Evolutionary conservation across 2,113 vertebrate species (phyloP), one percentile per base, ranked within the genome.

Genomic region (Myotis yumanensis): DNA sequence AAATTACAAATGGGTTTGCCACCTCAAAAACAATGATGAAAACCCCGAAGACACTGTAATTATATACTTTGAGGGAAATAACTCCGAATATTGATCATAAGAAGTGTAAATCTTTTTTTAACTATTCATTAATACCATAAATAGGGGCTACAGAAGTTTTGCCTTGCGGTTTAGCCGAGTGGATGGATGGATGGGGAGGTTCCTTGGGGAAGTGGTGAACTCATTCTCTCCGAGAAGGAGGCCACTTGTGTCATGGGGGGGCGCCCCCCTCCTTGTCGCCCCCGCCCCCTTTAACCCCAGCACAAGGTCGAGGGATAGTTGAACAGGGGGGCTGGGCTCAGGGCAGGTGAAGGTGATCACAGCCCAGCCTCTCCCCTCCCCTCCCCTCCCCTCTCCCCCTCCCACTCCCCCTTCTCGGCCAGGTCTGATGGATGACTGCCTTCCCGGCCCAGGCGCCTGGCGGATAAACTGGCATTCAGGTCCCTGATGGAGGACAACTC

Each of bases 1-100:
- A 98, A 98, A 98, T 98, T 98, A 98, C 98, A 98, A 98, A 98
- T 98, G 98, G 98, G 98, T 98, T 98, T 97, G 97, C 98, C 98
- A 98, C 98, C 98, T 98, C 98, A 97, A 98, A 98, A 98, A 98
- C 97, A 97, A 98, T 97, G 98, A 97, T 97, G 97, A 95, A 97
- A 98, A 98, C 94, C 97, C 98, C 95, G 97, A 98, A 98, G 98
- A 98, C 97, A 97, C 97, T 98, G 98, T 98, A 98, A 98, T 97
- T 97, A 98, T 97, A 98, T 97, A 97, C 97, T 98, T 98, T 96
- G 96, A 98, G 97, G 97, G 97, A 97, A 97, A 98, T 97, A 97
- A 96, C 94, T 68, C 93, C 93, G 97, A 97, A 82, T 98, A 98
- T 98, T 98, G 98, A 98, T 98, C 98, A 98, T 97, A 98, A 98